A percentile compares a stretch with the other conserved stretches of the same genome.
phyloP scores from a whole-genome alignment of 2,797 vertebrate species.

The Fratercula arctica region DNA sequence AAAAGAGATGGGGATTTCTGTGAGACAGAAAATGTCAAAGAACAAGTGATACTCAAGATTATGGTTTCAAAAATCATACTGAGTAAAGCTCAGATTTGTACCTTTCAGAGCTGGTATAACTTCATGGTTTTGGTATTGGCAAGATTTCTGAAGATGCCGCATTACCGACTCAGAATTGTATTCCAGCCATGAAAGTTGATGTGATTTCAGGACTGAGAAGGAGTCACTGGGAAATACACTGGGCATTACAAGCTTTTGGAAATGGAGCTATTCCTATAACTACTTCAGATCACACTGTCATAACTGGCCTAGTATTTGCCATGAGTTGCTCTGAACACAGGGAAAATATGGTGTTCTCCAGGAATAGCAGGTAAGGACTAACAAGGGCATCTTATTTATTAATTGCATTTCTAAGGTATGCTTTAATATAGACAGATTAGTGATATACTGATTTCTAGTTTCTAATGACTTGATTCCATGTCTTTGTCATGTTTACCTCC shows the following conservation, averaged over 20 bases:
- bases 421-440: not conserved
- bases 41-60: not conserved
- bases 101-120: not conserved
- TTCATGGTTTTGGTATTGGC: not conserved
- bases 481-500: not conserved
- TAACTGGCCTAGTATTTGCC: not conserved
- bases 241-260: not conserved
- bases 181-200: not conserved
- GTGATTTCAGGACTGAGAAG: not conserved
- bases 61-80: not conserved
- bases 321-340: not conserved
- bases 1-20: not conserved
- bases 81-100: not conserved
- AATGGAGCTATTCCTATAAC: not conserved
- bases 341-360: not conserved
- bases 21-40: not conserved
- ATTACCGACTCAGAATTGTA: not conserved
- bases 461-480: not conserved
- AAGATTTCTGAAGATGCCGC: not conserved
- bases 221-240: not conserved
- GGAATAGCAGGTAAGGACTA: not conserved
- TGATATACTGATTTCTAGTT: not conserved
- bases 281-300: not conserved
- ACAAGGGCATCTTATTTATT: not conserved
- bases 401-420: not conserved